Base-by-base conservation (phyloP, 2,888 invertebrate genomes). In the Chaetoderma sp. region DNA sequence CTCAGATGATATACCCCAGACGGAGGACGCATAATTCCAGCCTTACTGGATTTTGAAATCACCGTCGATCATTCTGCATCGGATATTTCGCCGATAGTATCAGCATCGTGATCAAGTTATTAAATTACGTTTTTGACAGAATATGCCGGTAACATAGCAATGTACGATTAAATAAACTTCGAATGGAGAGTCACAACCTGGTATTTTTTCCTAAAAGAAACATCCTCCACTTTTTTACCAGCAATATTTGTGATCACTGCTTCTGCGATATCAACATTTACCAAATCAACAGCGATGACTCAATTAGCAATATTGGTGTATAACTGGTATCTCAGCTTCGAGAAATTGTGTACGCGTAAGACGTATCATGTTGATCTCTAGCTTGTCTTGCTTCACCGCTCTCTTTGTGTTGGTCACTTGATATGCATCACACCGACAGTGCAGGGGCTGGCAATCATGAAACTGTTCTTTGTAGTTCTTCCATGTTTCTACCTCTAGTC, bases 221-320 rank as follows among this genome's bases (percentile, higher is more conserved):
- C 68, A 21, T 61, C 39, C 16, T 27, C 13, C 1, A 57, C 32
- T 32, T 28, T 44, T 57, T 67, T 58, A 18, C 66, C 72, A 57
- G 32, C 33, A 71, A 72, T 70, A 1, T 28, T 36, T n/a, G 42
- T 25, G n/a, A 76, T 73, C 45, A 70, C 25, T 8, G 56, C 45
- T 39, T 63, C 60, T 25, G 77, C 74, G 13, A 44, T 42, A 28
- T 75, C 68, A 5, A 63, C 71, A 72, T 75, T 74, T 1, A 74
- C 67, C 1, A 44, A 39, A 5, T 50, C 54, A 16, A 68, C 70
- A 10, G 70, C 76, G 55, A 30, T 30, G 5, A 63, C 67, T 23
- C 76, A 75, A 39, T 67, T 76, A 52, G 67, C 70, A 32, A 79
- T 70, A 56, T 71, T 79, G 30, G 68, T 6, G 21, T 6, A 23